phyloP scores from a whole-genome alignment of 2,888 invertebrate genomes.

The Dryococelus australis region DNA sequence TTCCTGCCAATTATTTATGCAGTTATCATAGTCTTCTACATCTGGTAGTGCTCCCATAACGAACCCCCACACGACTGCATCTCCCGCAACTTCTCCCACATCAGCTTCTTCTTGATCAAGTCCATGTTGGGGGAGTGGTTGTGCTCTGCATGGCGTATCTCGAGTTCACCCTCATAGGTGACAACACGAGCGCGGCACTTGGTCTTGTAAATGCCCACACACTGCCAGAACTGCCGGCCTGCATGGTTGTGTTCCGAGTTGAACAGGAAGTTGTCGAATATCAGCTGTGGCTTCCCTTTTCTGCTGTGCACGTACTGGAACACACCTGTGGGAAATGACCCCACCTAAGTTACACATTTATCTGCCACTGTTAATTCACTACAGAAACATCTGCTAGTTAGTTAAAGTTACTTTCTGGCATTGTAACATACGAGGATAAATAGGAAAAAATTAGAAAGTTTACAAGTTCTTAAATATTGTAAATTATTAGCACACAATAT shows the following conservation, averaged over 20 bases:
- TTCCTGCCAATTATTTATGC: no score
- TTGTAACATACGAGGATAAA: no score
- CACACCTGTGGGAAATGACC: neutral
- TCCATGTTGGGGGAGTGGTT: neutral
- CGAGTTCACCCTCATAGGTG: neutral
- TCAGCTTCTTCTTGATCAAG: neutral
- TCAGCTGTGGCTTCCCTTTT: neutral
- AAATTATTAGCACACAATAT: no score
- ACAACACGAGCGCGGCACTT: neutral
- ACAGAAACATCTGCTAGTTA: no score
- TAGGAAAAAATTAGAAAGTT: no score
- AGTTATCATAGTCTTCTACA: no score
- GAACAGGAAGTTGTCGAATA: neutral
- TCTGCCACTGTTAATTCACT: no score
- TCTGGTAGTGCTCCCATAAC: no score
- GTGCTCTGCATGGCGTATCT: neutral
- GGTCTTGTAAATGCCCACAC: neutral
- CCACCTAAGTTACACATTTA: no score
- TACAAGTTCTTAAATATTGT: no score
- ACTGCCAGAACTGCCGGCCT: conserved; percentile 6
- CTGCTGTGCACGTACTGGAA: conserved; percentile 1
- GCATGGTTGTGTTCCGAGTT: neutral
- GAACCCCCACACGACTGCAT: no score
- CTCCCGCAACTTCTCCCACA: neutral
- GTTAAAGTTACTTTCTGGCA: no score